Evolutionary conservation across 2,113 vertebrate species (phyloP), one percentile per base, ranked within the genome.

Genomic region (Pelodiscus sinensis): DNA sequence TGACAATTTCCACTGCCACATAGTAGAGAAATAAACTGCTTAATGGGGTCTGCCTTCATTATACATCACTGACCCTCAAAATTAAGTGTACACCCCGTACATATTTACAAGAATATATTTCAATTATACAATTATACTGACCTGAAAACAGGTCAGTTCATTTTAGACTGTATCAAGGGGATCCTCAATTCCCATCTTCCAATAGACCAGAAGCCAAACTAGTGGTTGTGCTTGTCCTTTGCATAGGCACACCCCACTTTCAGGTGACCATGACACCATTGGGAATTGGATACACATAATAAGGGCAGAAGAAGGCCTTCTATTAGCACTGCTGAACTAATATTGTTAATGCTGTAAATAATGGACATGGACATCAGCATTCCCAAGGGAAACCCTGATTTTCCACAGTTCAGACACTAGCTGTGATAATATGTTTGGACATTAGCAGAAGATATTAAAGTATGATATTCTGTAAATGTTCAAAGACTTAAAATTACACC

Each of bases 251-350:
- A 88, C 65, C 75, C 78, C 31, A 54, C 4, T 22, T 38, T 56
- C 38, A 44, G 65, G 13, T 56, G 80, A 83, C 15, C 8, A 51
- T 58, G 13, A 60, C 60, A 58, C 19, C 60, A 89, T 71, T 35
- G 92, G 78, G 73, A 65, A 29, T 52, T 8, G 92, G 83, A 84
- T 4, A 1, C 35, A 86, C 3, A 19, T 27, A 10, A 9, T 6
- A 25, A 38, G 0, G 9, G 50, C 24, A 88, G 29, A 0, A 0
- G 24, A 10, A 5, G 21, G 24, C 0, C 62, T 88, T 90, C 44
- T 91, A 0, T 0, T 25, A 75, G 19, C 54, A 51, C 35, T 81
- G 14, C 6, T 85, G 57, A 38, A 81, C 92, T 68, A 85, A 8
- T 9, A 21, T 60, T 54, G 13, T 15, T 89, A 81, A 55, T 9